Conservation (phyloP, 2,888 invertebrate species). For the Drosophila imparisetae region DNA sequence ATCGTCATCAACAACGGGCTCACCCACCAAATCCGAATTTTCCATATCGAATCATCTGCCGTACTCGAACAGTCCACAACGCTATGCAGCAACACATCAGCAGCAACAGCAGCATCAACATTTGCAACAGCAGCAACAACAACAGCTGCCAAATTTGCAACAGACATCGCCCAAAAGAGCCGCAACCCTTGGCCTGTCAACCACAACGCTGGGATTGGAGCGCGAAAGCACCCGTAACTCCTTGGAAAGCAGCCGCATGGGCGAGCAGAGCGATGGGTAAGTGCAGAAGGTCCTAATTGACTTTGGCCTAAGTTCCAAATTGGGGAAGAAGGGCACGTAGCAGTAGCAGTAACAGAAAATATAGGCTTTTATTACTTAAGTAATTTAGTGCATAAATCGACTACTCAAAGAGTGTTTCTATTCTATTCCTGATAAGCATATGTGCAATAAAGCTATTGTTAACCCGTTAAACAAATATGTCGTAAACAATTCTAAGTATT, state of each 20-base stretch:
- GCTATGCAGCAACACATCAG: slow-evolving; percentile 42
- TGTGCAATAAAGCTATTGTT: background rate
- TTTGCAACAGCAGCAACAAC: slow-evolving; percentile 37
- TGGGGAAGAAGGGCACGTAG: background rate
- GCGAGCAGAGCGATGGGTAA: slow-evolving; percentile 71
- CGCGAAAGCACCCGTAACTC: slow-evolving; percentile 70
- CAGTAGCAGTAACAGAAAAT: background rate
- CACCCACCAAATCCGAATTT: slow-evolving; percentile 82
- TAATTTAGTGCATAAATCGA: background rate
- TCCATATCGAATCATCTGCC: slow-evolving; percentile 77
- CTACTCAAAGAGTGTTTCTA: background rate
- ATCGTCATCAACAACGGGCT: slow-evolving; percentile 81
- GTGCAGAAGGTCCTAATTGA: slow-evolving; percentile 30
- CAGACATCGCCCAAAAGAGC: slow-evolving; percentile 53
- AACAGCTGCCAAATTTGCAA: slow-evolving; percentile 47
- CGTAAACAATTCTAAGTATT: background rate
- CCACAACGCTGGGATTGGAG: slow-evolving; percentile 61
- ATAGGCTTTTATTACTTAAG: background rate
- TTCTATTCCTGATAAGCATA: background rate
- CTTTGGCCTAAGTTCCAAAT: slow-evolving; percentile 2
- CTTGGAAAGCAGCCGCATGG: slow-evolving; percentile 69
- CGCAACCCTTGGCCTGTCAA: slow-evolving; percentile 56
- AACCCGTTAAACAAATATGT: background rate
- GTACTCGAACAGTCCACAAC: slow-evolving; percentile 72
- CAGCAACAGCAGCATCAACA: slow-evolving; percentile 46